These are phyloP conservation scores for Chlorops oryzae DNA, from an alignment of 1,140 invertebrate genomes.

Conservation along the genomic window DNA sequence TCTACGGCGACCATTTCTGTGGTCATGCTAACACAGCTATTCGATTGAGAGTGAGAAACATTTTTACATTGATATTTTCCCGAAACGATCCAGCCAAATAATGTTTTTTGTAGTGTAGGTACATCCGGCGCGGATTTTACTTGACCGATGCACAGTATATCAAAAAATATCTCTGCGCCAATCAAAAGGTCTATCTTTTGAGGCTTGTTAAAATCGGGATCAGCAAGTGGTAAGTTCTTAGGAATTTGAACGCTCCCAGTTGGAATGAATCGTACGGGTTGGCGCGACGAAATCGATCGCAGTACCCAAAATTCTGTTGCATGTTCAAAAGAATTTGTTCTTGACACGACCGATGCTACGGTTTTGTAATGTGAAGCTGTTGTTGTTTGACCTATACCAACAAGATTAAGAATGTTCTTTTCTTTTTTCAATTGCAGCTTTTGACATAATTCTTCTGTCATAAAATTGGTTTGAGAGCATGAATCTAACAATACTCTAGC, in stretches of 20 bases:
- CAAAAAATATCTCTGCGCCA: no score
- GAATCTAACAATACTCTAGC: constrained; percentile 11
- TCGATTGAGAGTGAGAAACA: no score
- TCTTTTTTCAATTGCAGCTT: neutral
- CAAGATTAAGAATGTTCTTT: constrained; percentile 1
- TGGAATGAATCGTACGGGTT: constrained; percentile 1
- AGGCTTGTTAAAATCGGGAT: constrained; percentile 21
- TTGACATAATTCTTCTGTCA: constrained; percentile 10
- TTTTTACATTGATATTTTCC: no score
- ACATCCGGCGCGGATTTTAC: no score
- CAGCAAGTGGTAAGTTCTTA: no score
- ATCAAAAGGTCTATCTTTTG: no score
- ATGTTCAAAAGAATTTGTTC: constrained; percentile 1
- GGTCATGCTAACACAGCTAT: neutral
- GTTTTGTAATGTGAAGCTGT: neutral
- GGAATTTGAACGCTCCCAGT: no score
- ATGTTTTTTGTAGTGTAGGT: no score
- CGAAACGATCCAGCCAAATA: no score
- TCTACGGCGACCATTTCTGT: constrained; percentile 1
- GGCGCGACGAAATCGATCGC: constrained; percentile 1
- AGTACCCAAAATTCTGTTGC: constrained; percentile 9
- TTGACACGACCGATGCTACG: neutral
- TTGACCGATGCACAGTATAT: no score
- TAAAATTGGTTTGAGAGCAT: constrained; percentile 9
- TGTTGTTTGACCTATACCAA: constrained; percentile 2